Evolutionary conservation across 1,140 invertebrate genomes (phyloP), one percentile per base, ranked within the genome.

Genomic region (Trichogramma pretiosum): DNA sequence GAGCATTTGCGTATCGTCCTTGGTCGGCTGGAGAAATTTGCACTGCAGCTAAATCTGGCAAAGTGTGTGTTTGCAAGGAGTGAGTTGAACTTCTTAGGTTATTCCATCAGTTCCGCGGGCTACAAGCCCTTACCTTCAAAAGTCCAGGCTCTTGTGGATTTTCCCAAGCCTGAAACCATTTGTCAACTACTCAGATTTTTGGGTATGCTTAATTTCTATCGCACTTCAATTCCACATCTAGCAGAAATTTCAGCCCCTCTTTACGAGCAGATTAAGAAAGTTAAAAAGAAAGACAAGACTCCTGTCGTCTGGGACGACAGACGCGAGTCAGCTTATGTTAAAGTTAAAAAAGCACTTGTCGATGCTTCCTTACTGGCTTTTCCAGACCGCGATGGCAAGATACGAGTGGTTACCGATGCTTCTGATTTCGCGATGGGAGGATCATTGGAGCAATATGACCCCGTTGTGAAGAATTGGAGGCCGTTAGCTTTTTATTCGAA

Each of bases 401-500:
- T n/a, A n/a, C n/a, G n/a, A n/a, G n/a, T n/a, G n/a, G n/a, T n/a
- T n/a, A 4, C 39, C 5, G 33, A 35, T 14, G 33, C 33, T 35
- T 35, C 33, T 7, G 14, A 35, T 7, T n/a, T 16, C 9, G 33
- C 33, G 5, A 35, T 35, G 33, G 33, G 33, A 35, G 33, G 10
- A 13, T 10, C 16, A 7, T 10, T 35, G 5, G 33, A 35, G 14
- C 33, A 35, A 35, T 13, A n/a, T 35, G n/a, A n/a, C n/a, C n/a
- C n/a, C n/a, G 16, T 7, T 16, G 16, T n/a, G 1, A 16, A 16
- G 7, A 10, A 10, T 35, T 35, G 33, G 57, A 24, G 62, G 52
- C 63, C 68, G 3, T 22, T 73, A 0, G 63, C 36, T 28, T 73
- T 70, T 37, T 71, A 64, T 39, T 67, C 61, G 1, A 60, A 50